Percentiles rank a stretch among this genome's conserved stretches.
phyloP scores from a whole-genome alignment of 2,113 vertebrate species.

The Hemicordylus capensis region DNA sequence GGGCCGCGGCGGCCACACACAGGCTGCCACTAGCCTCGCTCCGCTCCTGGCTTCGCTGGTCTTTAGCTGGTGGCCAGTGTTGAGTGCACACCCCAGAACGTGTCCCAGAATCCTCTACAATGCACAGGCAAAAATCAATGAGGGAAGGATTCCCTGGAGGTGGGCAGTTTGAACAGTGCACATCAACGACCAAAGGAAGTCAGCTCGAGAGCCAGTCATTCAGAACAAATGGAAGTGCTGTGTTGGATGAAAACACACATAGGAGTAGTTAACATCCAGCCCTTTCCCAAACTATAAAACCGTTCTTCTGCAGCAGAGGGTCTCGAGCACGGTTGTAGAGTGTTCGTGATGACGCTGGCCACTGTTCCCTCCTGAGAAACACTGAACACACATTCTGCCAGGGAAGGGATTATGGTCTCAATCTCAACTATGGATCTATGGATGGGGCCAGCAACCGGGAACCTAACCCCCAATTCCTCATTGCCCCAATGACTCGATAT shows the following conservation, averaged over 20 bases:
- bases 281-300: too few species aligned
- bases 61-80: not conserved
- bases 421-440: not conserved
- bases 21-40: too few species aligned
- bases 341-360: too few species aligned
- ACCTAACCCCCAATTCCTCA: too few species aligned
- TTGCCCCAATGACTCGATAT: too few species aligned
- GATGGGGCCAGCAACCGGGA: too few species aligned
- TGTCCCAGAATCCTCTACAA: not conserved
- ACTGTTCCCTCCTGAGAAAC: too few species aligned
- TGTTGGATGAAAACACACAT: not conserved
- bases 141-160: too few species aligned
- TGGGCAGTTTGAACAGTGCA: not conserved
- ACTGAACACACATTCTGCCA: not conserved
- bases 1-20: too few species aligned
- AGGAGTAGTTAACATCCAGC: not conserved
- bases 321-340: not conserved
- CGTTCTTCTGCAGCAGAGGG: not conserved
- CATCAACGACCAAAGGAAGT: not conserved
- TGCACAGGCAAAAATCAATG: not conserved
- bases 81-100: not conserved
- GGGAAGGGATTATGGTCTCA: not conserved
- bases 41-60: too few species aligned
- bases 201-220: not conserved
- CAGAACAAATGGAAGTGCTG: not conserved